Evolutionary conservation across 2,113 vertebrate species (phyloP).

Genomic region (Nanorana parkeri): DNA sequence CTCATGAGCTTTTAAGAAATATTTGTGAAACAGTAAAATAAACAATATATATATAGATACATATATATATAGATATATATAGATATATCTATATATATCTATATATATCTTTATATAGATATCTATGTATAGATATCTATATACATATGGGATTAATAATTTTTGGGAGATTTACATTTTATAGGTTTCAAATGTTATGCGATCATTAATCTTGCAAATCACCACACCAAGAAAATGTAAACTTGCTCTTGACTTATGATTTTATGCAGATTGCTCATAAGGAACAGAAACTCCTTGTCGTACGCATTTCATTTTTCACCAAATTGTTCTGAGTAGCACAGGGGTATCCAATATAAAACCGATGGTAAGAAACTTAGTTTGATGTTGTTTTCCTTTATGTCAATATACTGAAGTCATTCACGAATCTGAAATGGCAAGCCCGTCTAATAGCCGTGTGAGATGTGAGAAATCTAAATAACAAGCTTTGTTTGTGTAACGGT

Average conservation of each 20-base stretch:
- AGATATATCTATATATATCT: too few relatives aligned
- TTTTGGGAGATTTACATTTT: too few relatives aligned
- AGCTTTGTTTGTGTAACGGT: conserved; percentile 25
- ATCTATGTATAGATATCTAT: too few relatives aligned
- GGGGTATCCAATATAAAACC: conserved; percentile 12
- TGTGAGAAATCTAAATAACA: conserved; percentile 25
- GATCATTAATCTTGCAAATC: too few relatives aligned
- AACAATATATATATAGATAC: too few relatives aligned
- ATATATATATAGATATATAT: too few relatives aligned
- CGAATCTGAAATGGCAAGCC: conserved; percentile 20
- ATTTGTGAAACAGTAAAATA: too few relatives aligned
- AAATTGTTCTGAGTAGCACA: conserved; percentile 9
- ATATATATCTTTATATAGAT: too few relatives aligned
- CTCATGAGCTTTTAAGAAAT: too few relatives aligned
- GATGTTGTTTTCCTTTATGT: conserved; percentile 19
- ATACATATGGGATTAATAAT: too few relatives aligned
- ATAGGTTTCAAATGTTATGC: too few relatives aligned
- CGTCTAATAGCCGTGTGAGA: conserved; percentile 5
- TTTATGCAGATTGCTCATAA: neutral
- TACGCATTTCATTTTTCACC: conserved; percentile 12
- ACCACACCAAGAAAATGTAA: too few relatives aligned
- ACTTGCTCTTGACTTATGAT: neutral
- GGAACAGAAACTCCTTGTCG: neutral
- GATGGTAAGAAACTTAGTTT: conserved; percentile 26
- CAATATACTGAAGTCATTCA: conserved; percentile 32